A percentile compares a stretch with the other conserved stretches of the same genome.
Evolutionary conservation across 1,140 invertebrate species (phyloP).

Genomic region (Oryzaephilus surinamensis): DNA sequence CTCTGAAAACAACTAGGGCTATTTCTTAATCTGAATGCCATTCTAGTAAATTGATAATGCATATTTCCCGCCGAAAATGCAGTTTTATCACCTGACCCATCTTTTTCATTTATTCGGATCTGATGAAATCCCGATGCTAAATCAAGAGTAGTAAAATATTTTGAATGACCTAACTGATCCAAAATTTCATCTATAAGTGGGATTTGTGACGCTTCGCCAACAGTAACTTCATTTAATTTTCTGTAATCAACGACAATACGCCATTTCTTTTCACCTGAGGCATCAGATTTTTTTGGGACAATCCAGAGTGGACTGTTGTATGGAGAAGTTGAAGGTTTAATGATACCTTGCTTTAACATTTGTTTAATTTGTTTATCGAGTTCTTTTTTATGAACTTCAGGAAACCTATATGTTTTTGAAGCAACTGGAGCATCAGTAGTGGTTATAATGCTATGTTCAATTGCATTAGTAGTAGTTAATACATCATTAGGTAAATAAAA

Average conservation of each 20-base stretch:
- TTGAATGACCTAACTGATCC: constrained; percentile 31
- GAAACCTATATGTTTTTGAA: constrained; percentile 23
- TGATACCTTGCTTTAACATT: constrained; percentile 14
- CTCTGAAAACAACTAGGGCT: constrained; percentile 27
- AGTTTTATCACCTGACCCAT: constrained; percentile 39
- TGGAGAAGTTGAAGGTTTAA: constrained; percentile 12
- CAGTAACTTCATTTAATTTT: constrained; percentile 30
- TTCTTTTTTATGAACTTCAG: constrained; percentile 24
- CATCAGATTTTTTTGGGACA: constrained; percentile 26
- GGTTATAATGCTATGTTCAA: constrained; percentile 9
- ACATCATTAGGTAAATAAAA: constrained; percentile 9
- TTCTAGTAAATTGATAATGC: constrained; percentile 31
- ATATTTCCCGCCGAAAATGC: constrained; percentile 34
- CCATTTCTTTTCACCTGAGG: constrained; percentile 27
- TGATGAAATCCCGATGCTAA: constrained; percentile 42
- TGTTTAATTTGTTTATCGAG: constrained; percentile 20
- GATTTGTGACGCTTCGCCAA: constrained; percentile 37
- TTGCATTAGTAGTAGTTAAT: constrained; percentile 8
- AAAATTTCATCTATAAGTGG: constrained; percentile 41
- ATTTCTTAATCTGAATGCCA: constrained; percentile 32
- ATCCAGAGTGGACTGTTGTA: constrained; percentile 24
- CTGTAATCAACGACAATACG: constrained; percentile 32
- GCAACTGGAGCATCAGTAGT: constrained; percentile 10
- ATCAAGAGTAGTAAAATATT: constrained; percentile 36
- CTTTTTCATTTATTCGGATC: constrained; percentile 32